Percentiles rank a stretch among this genome's conserved stretches.
phyloP scores from a whole-genome alignment of 2,113 vertebrate genomes.

The Trogon melanurus region DNA sequence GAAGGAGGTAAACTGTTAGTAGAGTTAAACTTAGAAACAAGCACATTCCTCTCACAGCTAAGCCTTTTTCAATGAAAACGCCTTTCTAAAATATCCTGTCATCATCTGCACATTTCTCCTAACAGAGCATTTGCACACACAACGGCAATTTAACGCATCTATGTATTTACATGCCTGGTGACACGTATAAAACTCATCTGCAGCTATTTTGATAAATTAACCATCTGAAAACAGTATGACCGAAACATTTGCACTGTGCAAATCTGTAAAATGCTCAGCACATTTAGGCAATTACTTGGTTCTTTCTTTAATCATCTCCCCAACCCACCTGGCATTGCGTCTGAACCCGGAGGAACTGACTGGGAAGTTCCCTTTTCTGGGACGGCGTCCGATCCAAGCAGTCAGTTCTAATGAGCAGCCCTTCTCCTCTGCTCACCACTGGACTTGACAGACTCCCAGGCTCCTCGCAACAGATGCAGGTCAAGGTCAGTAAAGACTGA shows the following conservation, averaged over 20 bases:
- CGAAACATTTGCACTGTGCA: slow-evolving; percentile 21
- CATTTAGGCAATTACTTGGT: background rate
- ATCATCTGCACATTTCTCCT: background rate
- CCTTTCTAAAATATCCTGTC: background rate
- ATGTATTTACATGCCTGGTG: slow-evolving; percentile 4
- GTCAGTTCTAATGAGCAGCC: slow-evolving; percentile 26
- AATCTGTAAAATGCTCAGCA: background rate
- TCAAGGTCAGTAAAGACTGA: slow-evolving; percentile 28
- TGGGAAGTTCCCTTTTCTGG: background rate
- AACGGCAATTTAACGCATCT: background rate
- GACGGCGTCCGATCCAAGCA: background rate
- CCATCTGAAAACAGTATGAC: slow-evolving; percentile 53
- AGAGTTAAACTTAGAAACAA: slow-evolving; percentile 19
- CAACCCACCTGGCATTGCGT: slow-evolving; percentile 49
- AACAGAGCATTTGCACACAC: background rate
- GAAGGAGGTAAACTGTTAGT: slow-evolving; percentile 41
- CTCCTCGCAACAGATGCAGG: background rate
- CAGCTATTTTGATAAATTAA: slow-evolving; percentile 56
- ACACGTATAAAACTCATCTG: slow-evolving; percentile 40
- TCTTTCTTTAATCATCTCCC: background rate
- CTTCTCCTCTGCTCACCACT: slow-evolving; percentile 21
- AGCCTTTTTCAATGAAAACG: background rate
- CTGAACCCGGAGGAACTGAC: background rate
- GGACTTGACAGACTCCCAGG: background rate
- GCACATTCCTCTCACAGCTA: background rate